A percentile compares a stretch with the other conserved stretches of the same genome.
Conservation (phyloP, 2,797 vertebrate species). For the Chiloscyllium punctatum region DNA sequence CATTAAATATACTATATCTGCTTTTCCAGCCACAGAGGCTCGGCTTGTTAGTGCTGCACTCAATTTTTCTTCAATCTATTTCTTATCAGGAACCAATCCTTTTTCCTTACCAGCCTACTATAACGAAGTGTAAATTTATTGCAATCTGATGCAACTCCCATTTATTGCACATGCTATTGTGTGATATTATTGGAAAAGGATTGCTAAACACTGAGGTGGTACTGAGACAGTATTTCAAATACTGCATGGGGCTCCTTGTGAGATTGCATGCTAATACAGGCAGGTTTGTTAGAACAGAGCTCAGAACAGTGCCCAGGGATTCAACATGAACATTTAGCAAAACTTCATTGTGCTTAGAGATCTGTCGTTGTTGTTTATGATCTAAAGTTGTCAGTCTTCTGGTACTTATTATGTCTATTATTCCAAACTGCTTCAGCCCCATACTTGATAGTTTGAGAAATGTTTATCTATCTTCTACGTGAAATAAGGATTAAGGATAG, state of each 20-base stretch:
- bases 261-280: background rate
- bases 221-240: background rate
- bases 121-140: background rate
- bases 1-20: background rate
- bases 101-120: background rate
- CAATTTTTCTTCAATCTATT: background rate
- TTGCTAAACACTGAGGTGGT: background rate
- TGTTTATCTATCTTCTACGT: background rate
- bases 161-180: background rate
- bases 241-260: background rate
- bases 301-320: background rate
- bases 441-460: background rate
- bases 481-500: background rate
- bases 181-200: background rate
- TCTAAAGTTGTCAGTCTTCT: background rate
- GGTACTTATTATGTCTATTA: background rate
- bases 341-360: background rate
- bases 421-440: background rate
- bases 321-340: background rate
- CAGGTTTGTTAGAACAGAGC: background rate
- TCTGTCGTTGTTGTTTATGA: background rate
- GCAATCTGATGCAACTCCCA: background rate
- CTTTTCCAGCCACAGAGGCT: background rate
- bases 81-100: background rate
- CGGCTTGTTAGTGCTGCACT: background rate